Percentiles rank a stretch among this genome's conserved stretches.
phyloP scores from a whole-genome alignment of 2,888 invertebrate species.

The Blera fallax region DNA sequence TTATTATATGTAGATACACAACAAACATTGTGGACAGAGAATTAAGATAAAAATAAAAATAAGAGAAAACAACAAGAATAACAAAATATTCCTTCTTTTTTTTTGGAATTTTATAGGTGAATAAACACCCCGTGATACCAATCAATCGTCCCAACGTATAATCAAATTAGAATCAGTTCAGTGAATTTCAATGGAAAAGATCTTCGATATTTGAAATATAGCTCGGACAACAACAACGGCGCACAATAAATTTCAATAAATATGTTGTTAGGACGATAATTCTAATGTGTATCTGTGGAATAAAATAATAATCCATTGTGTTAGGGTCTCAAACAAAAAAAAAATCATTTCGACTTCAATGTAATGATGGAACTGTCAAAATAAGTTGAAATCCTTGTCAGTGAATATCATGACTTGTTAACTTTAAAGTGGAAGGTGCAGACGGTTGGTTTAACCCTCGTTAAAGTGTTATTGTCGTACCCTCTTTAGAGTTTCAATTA shows the following conservation, averaged over 20 bases:
- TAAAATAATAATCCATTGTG: not conserved
- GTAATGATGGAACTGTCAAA: not conserved
- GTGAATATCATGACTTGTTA: not conserved
- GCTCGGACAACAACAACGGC: not conserved
- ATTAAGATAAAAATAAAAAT: no score
- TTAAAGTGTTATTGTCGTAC: not conserved
- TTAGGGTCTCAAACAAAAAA: no score
- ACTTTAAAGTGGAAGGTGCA: not conserved
- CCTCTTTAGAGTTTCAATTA: not conserved
- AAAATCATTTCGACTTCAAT: no score
- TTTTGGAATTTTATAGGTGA: not conserved
- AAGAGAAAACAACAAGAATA: no score
- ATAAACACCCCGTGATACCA: not conserved
- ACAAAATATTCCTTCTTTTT: not conserved
- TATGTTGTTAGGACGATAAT: not conserved
- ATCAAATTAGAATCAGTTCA: not conserved
- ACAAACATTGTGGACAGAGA: no score
- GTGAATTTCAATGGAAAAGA: not conserved
- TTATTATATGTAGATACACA: no score
- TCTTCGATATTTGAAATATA: not conserved
- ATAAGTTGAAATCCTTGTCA: not conserved
- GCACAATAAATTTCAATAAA: not conserved
- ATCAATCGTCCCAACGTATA: not conserved
- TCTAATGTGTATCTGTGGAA: not conserved
- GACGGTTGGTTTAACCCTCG: not conserved